Conservation (phyloP, 2,888 invertebrate species). For the Cataglyphis livida region DNA sequence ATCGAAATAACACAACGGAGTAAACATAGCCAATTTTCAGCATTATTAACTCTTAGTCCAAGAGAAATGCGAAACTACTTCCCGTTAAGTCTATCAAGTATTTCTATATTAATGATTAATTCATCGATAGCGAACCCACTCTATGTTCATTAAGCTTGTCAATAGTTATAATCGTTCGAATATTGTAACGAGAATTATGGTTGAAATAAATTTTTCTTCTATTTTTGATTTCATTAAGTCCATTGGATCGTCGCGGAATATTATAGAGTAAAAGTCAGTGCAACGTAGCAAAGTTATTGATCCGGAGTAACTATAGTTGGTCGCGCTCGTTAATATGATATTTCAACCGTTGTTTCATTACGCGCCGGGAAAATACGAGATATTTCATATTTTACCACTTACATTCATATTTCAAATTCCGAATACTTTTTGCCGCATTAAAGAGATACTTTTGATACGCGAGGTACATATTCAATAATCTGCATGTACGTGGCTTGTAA, state of each 20-base stretch:
- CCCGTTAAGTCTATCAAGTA: neutral
- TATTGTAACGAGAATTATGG: neutral
- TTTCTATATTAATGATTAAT: conserved; percentile 2
- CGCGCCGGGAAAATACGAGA: neutral
- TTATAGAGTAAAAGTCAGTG: conserved; percentile 8
- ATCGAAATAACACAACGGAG: conserved; percentile 38
- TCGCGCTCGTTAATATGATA: conserved; percentile 35
- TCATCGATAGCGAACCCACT: neutral
- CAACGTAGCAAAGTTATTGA: conserved; percentile 40
- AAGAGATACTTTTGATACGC: neutral
- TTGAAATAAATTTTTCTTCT: neutral
- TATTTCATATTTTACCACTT: conserved; percentile 10
- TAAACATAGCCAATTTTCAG: conserved; percentile 40
- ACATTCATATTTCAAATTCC: neutral
- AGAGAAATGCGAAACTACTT: conserved; percentile 15
- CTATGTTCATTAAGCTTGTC: neutral
- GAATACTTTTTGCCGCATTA: neutral
- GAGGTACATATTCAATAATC: neutral
- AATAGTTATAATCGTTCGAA: neutral
- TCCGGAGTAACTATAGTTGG: conserved; percentile 30
- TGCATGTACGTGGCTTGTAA: neutral
- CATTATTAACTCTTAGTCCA: conserved; percentile 38
- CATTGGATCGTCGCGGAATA: conserved; percentile 1
- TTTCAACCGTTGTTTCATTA: conserved; percentile 30
- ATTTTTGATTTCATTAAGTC: neutral